Base-by-base conservation (phyloP, 2,888 invertebrate species). In the Aspidiotus rigidus region DNA sequence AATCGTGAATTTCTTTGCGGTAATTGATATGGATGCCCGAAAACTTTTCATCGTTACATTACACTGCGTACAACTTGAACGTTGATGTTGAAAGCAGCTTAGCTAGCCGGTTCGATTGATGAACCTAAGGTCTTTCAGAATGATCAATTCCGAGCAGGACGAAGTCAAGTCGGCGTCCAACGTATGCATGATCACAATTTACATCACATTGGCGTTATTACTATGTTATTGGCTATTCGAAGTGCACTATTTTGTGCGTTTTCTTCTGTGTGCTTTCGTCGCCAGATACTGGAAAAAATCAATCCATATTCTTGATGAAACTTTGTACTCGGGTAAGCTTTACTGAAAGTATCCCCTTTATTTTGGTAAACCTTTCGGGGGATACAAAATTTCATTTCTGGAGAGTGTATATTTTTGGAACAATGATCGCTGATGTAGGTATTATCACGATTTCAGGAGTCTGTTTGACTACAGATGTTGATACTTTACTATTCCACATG, bases 401-500 rank as follows among this genome's bases (percentile, higher is more conserved):
- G 10, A 49, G 3, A 1, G 13, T n/a, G 3, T 2, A 15, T 53
- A 5, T 15, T 3, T 15, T 53, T 3, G n/a, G 5, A 2, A 3
- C 1, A 53, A n/a, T 53, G 53, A 28, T 28, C 28, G 28, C 10
- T 39, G 9, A 60, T 55, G n/a, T 6, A n/a, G 9, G 15, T 55
- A 2, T 55, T 55, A 6, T 28, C 28, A 5, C 28, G 28, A 28
- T 28, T 28, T 83, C 91, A 90, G 90, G 89, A 7, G 83, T 91
- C 75, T 93, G 93, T 76, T 82, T 90, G 56, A 85, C 89, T n/a
- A 90, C 86, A 44, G 94, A 94, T 76, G 84, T 93, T 69, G 94
- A 94, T 78, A 87, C 89, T 0, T 80, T 91, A 42, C 80, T 91
- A 9, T 88, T 87, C 75, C 94, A 94, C 79, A 94, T 94, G 93